Conservation (phyloP, 2,888 invertebrate species). For the Tupiocoris notatus region DNA sequence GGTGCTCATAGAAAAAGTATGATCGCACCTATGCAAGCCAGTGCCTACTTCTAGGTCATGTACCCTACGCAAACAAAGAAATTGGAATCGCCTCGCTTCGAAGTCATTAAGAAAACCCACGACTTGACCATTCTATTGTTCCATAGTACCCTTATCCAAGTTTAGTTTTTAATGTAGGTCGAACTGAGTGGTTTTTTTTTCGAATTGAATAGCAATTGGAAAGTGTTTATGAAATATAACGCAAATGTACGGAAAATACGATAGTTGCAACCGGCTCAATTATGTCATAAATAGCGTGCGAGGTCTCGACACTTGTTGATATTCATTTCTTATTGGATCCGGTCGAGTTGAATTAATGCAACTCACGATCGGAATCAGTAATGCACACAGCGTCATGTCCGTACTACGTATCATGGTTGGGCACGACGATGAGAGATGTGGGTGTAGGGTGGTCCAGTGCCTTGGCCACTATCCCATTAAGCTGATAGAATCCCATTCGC, state of each 20-base stretch:
- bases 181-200: neutral
- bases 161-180: neutral
- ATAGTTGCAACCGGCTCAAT: slow-evolving; percentile 5
- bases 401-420: too few relatives aligned
- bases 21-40: too few relatives aligned
- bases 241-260: slow-evolving; percentile 7
- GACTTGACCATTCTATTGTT: slow-evolving; percentile 19
- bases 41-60: neutral
- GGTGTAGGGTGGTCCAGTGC: too few relatives aligned
- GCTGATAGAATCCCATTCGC: too few relatives aligned
- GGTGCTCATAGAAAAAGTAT: too few relatives aligned
- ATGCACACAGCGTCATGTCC: slow-evolving; percentile 10
- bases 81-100: neutral
- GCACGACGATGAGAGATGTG: too few relatives aligned
- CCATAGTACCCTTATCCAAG: neutral
- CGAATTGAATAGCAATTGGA: neutral
- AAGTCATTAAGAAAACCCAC: slow-evolving; percentile 7
- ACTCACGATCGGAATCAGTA: slow-evolving; percentile 25
- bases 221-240: neutral
- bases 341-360: slow-evolving; percentile 17
- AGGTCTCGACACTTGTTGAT: slow-evolving; percentile 15
- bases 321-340: slow-evolving; percentile 20
- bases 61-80: neutral
- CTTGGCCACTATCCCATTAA: too few relatives aligned
- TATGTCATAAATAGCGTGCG: slow-evolving; percentile 22